Evolutionary conservation across 2,888 invertebrate species (phyloP).

Genomic region (Phymatocera aterrima): DNA sequence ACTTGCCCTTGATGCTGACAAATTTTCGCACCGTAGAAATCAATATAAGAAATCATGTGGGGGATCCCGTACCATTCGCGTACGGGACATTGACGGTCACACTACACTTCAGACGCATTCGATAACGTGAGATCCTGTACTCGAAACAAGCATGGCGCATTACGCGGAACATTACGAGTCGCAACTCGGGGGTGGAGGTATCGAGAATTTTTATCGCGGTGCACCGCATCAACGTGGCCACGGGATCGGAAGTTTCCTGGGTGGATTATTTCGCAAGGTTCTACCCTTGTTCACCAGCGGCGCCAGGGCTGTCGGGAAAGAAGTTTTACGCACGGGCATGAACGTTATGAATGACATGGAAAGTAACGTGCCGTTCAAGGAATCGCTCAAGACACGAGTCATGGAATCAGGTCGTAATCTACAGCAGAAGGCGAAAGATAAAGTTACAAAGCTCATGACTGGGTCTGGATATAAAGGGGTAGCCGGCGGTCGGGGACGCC

Average conservation of each 20-base stretch:
- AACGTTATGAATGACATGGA: constrained; percentile 28
- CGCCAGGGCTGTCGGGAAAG: constrained; percentile 43
- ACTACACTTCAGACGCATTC: background rate
- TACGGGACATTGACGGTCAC: constrained; percentile 16
- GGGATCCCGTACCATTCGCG: background rate
- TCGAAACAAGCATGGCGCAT: background rate
- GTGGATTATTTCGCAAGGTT: constrained; percentile 27
- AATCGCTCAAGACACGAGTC: background rate
- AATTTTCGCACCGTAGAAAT: constrained; percentile 10
- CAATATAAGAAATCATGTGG: constrained; percentile 15
- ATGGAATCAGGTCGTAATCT: constrained; percentile 1
- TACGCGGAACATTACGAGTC: background rate
- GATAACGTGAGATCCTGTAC: background rate
- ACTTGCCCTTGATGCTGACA: constrained; percentile 51
- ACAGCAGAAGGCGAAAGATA: background rate
- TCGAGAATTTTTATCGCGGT: background rate
- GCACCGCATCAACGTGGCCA: constrained; percentile 15
- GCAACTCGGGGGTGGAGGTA: background rate
- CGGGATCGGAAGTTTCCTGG: constrained; percentile 25
- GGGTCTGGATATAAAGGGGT: constrained; percentile 22
- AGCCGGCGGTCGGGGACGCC: background rate
- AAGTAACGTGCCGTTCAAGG: background rate
- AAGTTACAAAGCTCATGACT: background rate
- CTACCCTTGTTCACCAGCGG: constrained; percentile 46
- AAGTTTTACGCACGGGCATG: constrained; percentile 19